These are phyloP conservation scores for Epinephelus lanceolatus DNA, from an alignment of 2,113 vertebrate species.

Conservation along the genomic window DNA sequence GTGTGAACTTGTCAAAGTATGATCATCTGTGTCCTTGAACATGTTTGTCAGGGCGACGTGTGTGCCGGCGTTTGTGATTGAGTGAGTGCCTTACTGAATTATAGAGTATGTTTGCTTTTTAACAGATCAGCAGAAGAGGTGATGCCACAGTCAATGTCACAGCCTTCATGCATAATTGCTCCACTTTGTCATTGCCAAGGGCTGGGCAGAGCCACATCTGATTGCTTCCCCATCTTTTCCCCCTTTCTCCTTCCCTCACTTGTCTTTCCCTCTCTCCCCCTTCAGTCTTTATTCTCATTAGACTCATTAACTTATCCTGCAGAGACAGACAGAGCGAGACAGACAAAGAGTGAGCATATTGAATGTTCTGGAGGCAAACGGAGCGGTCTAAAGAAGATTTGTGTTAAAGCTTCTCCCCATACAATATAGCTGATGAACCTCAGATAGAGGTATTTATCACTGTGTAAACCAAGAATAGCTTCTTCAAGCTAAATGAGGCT, in stretches of 20 bases:
- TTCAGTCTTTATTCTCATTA: conserved; percentile 72
- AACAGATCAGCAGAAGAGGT: conserved; percentile 80
- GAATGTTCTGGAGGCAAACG: conserved; percentile 28
- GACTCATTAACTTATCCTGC: conserved; percentile 75
- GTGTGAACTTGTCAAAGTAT: conserved; percentile 58
- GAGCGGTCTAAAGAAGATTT: conserved; percentile 2
- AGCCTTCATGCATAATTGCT: conserved; percentile 83
- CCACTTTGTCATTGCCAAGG: conserved; percentile 81
- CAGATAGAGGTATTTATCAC: conserved; percentile 13
- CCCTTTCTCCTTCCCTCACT: conserved; percentile 37
- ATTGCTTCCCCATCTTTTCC: conserved; percentile 44
- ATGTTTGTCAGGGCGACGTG: conserved; percentile 40
- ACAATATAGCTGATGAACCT: background rate
- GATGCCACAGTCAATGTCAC: conserved; percentile 80
- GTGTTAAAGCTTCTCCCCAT: conserved; percentile 25
- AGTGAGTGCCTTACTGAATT: conserved; percentile 54
- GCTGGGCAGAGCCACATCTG: conserved; percentile 68
- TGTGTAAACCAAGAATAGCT: conserved; percentile 31
- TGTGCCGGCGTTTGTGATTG: conserved; percentile 12
- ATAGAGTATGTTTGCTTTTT: conserved; percentile 77
- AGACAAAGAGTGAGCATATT: conserved; percentile 48
- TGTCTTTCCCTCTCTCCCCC: conserved; percentile 32
- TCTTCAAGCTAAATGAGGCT: conserved; percentile 29
- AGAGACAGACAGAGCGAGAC: conserved; percentile 49
- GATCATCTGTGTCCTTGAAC: conserved; percentile 62